Conservation (phyloP, 2,888 invertebrate genomes). For the Marronus borbonicus region DNA sequence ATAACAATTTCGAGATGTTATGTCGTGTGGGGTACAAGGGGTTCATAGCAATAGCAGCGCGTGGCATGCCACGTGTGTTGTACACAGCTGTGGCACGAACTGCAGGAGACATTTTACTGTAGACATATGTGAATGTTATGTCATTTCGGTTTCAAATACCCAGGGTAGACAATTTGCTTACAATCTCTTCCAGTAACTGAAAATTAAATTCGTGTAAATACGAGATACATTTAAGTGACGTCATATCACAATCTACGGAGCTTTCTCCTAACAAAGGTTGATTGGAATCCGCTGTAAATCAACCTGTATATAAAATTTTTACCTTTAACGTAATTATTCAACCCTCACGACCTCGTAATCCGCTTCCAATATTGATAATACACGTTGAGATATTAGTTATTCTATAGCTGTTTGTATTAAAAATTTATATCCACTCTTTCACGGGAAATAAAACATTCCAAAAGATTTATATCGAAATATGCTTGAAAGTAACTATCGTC, state of each 20-base stretch:
- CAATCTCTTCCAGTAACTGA: background rate
- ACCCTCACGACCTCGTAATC: constrained; percentile 39
- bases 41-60: constrained; percentile 58
- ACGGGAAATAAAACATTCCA: no score
- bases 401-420: background rate
- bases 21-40: constrained; percentile 48
- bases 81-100: constrained; percentile 67
- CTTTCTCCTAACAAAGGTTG: background rate
- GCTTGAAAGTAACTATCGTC: background rate
- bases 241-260: background rate
- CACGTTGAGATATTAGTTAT: constrained; percentile 15
- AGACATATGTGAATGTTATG: constrained; percentile 64
- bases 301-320: constrained; percentile 18
- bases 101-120: constrained; percentile 67
- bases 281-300: background rate
- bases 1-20: constrained; percentile 36
- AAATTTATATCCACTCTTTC: background rate
- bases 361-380: constrained; percentile 11
- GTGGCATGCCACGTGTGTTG: constrained; percentile 66
- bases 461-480: background rate
- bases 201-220: background rate
- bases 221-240: no score
- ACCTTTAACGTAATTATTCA: constrained; percentile 42
- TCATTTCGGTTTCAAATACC: constrained; percentile 57
- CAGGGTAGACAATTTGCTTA: constrained; percentile 50